Conservation (phyloP, 2,888 invertebrate species). For the Drosophila dives region DNA sequence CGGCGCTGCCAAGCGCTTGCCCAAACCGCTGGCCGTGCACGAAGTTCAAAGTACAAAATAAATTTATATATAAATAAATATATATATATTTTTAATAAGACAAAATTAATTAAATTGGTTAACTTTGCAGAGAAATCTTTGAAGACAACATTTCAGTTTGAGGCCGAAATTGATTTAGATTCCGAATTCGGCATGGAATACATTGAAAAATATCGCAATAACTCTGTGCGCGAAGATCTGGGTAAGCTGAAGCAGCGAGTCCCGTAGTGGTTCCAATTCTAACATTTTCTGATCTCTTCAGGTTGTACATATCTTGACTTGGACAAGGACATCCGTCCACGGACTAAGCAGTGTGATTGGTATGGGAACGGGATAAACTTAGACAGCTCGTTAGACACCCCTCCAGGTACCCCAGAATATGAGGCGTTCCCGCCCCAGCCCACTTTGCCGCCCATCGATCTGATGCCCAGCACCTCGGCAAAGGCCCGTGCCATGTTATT, state of each 20-base stretch:
- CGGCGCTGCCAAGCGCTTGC: not conserved
- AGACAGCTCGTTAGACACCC: not conserved
- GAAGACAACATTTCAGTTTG: not conserved
- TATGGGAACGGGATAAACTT: no score
- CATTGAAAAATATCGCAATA: slow-evolving; percentile 43
- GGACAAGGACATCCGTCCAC: not conserved
- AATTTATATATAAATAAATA: no score
- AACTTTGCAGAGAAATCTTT: slow-evolving; percentile 17
- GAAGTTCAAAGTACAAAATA: not conserved
- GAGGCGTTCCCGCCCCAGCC: fast-evolving
- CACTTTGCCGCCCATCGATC: not conserved
- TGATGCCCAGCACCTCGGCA: slow-evolving; percentile 41
- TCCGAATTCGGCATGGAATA: slow-evolving; percentile 56
- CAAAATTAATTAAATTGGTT: not conserved
- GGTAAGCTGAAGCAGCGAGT: not conserved
- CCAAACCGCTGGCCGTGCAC: not conserved
- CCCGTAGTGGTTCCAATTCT: not conserved
- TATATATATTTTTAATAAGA: no score
- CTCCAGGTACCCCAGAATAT: not conserved
- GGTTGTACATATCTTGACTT: not conserved
- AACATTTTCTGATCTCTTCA: not conserved
- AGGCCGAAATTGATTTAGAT: slow-evolving; percentile 47
- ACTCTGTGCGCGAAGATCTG: slow-evolving; percentile 23
- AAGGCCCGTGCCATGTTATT: slow-evolving; percentile 22
- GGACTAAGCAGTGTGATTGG: not conserved